These are phyloP conservation scores for Lysandra bellargus DNA, from an alignment of 2,888 invertebrate species.

Conservation along the genomic window DNA sequence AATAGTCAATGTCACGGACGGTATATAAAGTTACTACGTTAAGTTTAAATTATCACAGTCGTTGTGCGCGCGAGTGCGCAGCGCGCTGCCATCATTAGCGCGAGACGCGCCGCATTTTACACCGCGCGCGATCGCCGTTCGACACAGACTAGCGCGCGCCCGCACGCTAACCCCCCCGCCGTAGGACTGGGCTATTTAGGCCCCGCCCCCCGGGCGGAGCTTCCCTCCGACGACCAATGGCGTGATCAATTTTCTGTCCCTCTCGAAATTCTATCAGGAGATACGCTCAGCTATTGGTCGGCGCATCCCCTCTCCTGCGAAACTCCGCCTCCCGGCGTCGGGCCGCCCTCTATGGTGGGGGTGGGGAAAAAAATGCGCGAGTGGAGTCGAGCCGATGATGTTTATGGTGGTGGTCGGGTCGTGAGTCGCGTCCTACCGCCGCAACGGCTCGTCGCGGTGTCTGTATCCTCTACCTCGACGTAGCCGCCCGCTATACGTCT, in stretches of 20 bases:
- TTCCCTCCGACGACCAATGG: conserved; percentile 57
- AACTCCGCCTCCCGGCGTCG: conserved; percentile 50
- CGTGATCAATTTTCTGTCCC: conserved; percentile 58
- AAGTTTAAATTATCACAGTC: conserved; percentile 74
- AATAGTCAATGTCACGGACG: conserved; percentile 71
- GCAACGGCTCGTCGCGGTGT: background rate
- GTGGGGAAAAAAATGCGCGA: conserved; percentile 73
- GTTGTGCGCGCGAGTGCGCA: conserved; percentile 72
- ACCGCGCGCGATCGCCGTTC: conserved; percentile 69
- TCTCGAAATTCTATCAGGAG: conserved; percentile 56
- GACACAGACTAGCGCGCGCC: conserved; percentile 76
- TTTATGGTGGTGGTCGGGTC: conserved; percentile 59
- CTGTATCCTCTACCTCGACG: background rate
- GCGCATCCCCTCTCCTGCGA: conserved; percentile 54
- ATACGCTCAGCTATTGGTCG: conserved; percentile 56
- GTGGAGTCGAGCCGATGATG: conserved; percentile 72
- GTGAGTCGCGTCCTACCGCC: background rate
- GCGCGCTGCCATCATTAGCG: conserved; percentile 73
- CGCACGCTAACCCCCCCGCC: conserved; percentile 74
- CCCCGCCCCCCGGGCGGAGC: conserved; percentile 65
- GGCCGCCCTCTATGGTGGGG: conserved; percentile 65
- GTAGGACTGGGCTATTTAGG: conserved; percentile 68
- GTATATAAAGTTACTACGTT: conserved; percentile 54
- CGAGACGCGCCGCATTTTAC: conserved; percentile 72
- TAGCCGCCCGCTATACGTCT: background rate